Evolutionary conservation across 2,113 vertebrate species (phyloP), one percentile per base, ranked within the genome.

Genomic region (Misgurnus anguillicaudatus): DNA sequence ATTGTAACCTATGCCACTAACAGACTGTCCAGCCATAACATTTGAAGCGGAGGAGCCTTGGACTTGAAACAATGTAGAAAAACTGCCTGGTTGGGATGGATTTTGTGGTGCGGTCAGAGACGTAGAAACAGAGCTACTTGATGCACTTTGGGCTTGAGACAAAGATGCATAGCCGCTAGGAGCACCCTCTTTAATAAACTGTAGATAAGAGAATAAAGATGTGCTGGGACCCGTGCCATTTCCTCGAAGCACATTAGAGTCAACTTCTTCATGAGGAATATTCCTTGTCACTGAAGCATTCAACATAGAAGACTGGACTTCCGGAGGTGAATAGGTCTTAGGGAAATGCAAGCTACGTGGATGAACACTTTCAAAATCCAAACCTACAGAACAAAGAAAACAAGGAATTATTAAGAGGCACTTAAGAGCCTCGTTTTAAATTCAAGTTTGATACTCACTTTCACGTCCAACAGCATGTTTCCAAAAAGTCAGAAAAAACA

Each of bases 251-350:
- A 4, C 8, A 39, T 71, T 55, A 31, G 70, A 58, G 55, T 3
- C 38, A n/a, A 73, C 70, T 39, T 69, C 67, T 67, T 38, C 24
- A n/a, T 53, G 0, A 16, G 70, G 70, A 73, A 24, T 9, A 8
- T 39, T 73, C 14, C 38, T 3, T 17, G 17, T 45, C 19, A 9
- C 13, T 24, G 71, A 39, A 61, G 6, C 39, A 38, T 24, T 11
- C 39, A 61, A 38, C 24, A 38, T 31, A 31, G 24, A 45, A 73
- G 39, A 60, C 70, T 16, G 39, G 19, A 21, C 19, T 10, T 8
- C 39, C 19, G 0, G 2, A 42, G 13, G 55, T 5, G 17, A 42
- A 2, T 9, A 0, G 0, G 0, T 9, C 6, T 73, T n/a, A 21
- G n/a, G 24, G 67, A 17, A 8, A 53, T 4, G 21, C 42, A 21